Evolutionary conservation across 2,113 vertebrate genomes (phyloP).

Genomic region (Progne subis): DNA sequence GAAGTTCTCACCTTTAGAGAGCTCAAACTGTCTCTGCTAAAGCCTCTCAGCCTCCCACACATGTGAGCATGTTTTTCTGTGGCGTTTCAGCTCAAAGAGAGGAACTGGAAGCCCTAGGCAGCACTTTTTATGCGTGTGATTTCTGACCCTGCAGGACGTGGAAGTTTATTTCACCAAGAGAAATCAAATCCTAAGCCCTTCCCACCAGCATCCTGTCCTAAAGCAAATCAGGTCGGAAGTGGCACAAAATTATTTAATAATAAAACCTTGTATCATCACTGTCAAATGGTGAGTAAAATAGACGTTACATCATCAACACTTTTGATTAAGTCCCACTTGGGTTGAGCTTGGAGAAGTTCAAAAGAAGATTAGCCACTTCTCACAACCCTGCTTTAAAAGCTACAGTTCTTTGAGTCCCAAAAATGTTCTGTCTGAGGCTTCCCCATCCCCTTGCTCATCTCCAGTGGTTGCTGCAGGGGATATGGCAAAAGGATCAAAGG

Average conservation of each 20-base stretch:
- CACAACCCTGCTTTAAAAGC: neutral
- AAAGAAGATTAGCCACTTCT: neutral
- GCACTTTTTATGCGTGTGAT: neutral
- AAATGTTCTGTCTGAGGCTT: neutral
- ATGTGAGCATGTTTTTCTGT: fast-evolving
- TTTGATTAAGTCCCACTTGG: neutral
- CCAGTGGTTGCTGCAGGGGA: neutral
- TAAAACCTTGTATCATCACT: neutral
- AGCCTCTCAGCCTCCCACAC: neutral
- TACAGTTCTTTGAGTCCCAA: neutral
- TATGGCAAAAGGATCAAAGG: neutral
- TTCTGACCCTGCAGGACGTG: neutral
- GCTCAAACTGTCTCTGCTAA: neutral
- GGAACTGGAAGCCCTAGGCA: neutral
- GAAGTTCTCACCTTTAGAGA: neutral
- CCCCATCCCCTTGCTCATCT: neutral
- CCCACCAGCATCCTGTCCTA: neutral
- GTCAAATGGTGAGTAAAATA: neutral
- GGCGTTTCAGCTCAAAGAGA: neutral
- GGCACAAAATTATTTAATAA: neutral
- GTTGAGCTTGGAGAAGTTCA: neutral
- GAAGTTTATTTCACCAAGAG: neutral
- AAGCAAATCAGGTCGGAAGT: neutral
- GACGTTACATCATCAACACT: neutral
- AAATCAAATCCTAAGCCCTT: neutral